Base-by-base conservation (phyloP, 1,140 invertebrate genomes). In the Scaptomyza pallida region DNA sequence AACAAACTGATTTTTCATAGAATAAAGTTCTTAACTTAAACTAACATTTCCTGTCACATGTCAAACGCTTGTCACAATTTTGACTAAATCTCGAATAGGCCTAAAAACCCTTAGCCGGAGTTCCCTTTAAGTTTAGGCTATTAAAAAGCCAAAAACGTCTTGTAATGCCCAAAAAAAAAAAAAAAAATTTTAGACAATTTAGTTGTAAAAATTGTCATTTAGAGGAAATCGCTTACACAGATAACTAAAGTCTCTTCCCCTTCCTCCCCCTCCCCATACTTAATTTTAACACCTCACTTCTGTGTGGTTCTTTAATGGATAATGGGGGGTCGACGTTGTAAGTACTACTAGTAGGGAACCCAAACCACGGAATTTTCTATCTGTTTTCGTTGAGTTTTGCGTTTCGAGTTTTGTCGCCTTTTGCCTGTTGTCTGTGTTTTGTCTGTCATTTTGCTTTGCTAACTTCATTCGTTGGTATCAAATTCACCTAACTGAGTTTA, bases 201-300 rank as follows among this genome's bases (percentile, higher is more conserved):
- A 70, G 80, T 73, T 85, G 59, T 86, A 62, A 86, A 63, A 81
- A 78, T 75, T 75, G 74, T 88, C 67, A 74, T 86, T 88, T 78
- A 56, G 80, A 56, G 80, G 80, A 70, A 85, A 79, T 83, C 69
- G 50, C 81, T 77, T 74, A 86, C 81, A 86, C 61, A 16, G 33
- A n/a, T 12, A n/a, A 37, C 2, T 37, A n/a, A 37, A 37, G 33
- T 26, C 23, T n/a, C n/a, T n/a, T n/a, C n/a, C n/a, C n/a, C 6
- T n/a, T 37, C n/a, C 15, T 3, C 17, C 21, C n/a, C 0, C 1
- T n/a, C 13, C 35, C 6, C 23, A 9, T 37, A 8, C n/a, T 15
- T 44, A 30, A 37, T 37, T 12, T n/a, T 37, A 37, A 37, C 33
- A 37, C 33, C 33, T 37, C 12, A 37, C 33, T 37, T n/a, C 33